Percentiles rank a stretch among this genome's conserved stretches.
Conservation (phyloP, 2,113 vertebrate genomes). For the Lampris incognitus region DNA sequence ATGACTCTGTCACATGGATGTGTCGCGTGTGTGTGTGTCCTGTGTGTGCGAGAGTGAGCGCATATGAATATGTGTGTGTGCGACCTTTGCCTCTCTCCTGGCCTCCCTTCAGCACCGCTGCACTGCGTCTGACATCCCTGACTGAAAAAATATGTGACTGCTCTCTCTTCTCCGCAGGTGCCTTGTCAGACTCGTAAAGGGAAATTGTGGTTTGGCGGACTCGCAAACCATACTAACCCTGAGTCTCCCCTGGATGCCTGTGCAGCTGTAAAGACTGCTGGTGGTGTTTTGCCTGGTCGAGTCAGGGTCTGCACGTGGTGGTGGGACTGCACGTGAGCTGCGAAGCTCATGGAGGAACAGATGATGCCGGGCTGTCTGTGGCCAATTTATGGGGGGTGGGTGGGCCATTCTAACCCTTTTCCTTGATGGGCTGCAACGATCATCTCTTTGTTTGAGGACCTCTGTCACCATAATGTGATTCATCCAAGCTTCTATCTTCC, state of each 20-base stretch:
- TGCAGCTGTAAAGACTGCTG: conserved; percentile 45
- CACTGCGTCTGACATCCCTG: not conserved
- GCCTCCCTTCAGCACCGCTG: not conserved
- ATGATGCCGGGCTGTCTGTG: not conserved
- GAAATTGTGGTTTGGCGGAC: conserved; percentile 14
- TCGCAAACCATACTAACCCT: conserved; percentile 16
- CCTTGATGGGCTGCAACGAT: not conserved
- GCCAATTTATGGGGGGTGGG: not conserved
- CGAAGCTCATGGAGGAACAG: conserved; percentile 42
- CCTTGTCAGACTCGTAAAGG: conserved; percentile 22
- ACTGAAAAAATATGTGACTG: conserved; percentile 2
- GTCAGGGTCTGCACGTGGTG: conserved; percentile 58
- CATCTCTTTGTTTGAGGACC: not conserved
- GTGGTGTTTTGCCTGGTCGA: conserved; percentile 27
- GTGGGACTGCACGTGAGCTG: conserved; percentile 63
- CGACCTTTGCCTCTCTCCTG: not conserved
- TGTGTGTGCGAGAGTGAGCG: not conserved
- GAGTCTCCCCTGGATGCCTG: conserved; percentile 30
- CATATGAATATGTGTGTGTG: not conserved
- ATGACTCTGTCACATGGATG: not conserved
- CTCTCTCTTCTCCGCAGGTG: conserved; percentile 22
- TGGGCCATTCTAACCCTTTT: conserved; percentile 19
- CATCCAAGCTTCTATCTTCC: conserved; percentile 1
- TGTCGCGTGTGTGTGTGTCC: not conserved
- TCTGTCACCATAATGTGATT: not conserved